Evolutionary conservation across 2,113 vertebrate genomes (phyloP).

Genomic region (Callospermophilus lateralis): DNA sequence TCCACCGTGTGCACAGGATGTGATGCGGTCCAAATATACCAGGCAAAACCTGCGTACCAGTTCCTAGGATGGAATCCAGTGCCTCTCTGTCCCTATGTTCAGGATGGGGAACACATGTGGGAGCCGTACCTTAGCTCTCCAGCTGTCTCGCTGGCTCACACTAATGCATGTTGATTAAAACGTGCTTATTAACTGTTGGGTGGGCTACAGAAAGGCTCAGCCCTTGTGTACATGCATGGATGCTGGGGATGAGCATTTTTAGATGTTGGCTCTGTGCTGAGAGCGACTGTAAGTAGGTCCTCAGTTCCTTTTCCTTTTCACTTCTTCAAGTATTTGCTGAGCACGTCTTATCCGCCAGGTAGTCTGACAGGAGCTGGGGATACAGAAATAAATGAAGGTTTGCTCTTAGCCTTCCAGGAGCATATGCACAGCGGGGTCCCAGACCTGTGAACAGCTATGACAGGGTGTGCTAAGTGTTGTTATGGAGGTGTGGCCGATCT

Average conservation of each 20-base stretch:
- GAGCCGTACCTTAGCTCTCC: neutral
- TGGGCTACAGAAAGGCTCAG: neutral
- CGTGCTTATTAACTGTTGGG: neutral
- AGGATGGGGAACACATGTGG: neutral
- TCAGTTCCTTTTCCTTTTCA: neutral
- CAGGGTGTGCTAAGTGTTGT: neutral
- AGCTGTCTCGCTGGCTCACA: neutral
- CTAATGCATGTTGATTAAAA: neutral
- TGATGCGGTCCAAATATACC: neutral
- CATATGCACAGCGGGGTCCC: neutral
- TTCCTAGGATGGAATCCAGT: neutral
- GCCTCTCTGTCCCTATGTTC: neutral
- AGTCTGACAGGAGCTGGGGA: neutral
- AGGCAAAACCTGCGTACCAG: neutral
- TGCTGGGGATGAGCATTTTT: neutral
- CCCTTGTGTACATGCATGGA: neutral
- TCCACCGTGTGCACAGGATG: neutral
- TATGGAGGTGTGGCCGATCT: neutral
- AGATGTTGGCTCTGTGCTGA: neutral
- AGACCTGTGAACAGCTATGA: neutral
- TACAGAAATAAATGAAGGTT: neutral
- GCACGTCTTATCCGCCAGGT: neutral
- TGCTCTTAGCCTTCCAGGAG: neutral
- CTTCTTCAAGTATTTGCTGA: neutral
- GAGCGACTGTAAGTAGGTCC: neutral